These are phyloP conservation scores for Cryptomyrus ogoouensis DNA, from an alignment of 2,113 vertebrate species.

Conservation along the genomic window DNA sequence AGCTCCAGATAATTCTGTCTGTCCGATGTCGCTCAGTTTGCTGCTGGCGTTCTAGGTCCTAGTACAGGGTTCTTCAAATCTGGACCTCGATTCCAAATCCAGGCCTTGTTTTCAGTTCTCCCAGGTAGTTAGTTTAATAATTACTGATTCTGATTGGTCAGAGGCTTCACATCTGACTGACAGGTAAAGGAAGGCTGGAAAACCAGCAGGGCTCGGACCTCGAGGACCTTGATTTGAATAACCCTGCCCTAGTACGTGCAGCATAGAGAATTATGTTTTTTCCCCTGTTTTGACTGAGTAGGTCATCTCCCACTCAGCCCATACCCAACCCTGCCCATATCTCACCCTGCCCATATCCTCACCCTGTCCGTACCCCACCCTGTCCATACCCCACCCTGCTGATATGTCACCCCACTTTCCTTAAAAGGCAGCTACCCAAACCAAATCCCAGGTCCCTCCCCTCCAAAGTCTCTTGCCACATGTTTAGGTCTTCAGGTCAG, in stretches of 20 bases:
- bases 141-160: no score
- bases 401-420: background rate
- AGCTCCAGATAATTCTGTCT: background rate
- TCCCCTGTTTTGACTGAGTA: background rate
- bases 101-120: no score
- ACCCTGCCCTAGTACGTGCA: background rate
- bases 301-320: background rate
- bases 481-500: background rate
- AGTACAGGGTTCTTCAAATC: background rate
- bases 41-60: background rate
- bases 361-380: background rate
- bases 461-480: background rate
- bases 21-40: background rate
- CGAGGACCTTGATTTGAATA: no score
- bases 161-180: no score
- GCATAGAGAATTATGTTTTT: background rate
- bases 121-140: no score
- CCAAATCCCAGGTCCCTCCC: background rate
- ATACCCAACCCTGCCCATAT: background rate
- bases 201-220: no score
- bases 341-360: background rate
- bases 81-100: no score
- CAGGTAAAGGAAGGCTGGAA: no score
- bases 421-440: background rate
- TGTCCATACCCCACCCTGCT: background rate